Evolutionary conservation across 2,113 vertebrate species (phyloP).

Genomic region (Zosterops pallidus): DNA sequence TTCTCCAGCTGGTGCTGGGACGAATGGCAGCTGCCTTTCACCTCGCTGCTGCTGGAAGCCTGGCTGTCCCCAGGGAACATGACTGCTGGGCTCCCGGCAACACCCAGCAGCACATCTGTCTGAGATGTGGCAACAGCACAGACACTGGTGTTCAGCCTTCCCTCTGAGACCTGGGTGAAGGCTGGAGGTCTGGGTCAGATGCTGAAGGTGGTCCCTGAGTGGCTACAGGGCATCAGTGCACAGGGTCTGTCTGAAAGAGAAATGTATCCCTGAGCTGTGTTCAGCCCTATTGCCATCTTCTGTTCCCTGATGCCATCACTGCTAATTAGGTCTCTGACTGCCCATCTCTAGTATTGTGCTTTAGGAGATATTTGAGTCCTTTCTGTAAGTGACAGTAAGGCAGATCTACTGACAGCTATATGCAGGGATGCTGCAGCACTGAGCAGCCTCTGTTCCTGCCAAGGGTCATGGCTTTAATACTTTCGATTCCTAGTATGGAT

Average conservation of each 20-base stretch:
- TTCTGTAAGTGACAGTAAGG: not conserved
- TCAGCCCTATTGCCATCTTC: not conserved
- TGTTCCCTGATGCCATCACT: not conserved
- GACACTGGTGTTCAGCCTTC: not conserved
- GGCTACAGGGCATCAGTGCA: not conserved
- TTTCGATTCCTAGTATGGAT: not conserved
- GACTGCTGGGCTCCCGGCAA: not conserved
- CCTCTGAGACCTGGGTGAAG: not conserved
- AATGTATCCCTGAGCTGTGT: not conserved
- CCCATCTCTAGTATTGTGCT: not conserved
- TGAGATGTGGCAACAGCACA: not conserved
- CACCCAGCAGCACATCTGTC: not conserved
- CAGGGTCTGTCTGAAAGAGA: not conserved
- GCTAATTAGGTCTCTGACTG: not conserved
- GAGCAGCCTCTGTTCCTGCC: not conserved
- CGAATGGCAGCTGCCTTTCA: slow-evolving; percentile 42
- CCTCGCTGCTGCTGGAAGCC: not conserved
- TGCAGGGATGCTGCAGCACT: accelerated
- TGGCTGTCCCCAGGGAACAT: not conserved
- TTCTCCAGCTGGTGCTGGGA: slow-evolving; percentile 57
- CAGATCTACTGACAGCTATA: not conserved
- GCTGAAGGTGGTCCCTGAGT: not conserved
- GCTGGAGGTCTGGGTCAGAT: not conserved
- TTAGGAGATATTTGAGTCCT: not conserved
- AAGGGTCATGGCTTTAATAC: not conserved